Conservation (phyloP, 2,113 vertebrate genomes). For the Engystomops pustulosus region DNA sequence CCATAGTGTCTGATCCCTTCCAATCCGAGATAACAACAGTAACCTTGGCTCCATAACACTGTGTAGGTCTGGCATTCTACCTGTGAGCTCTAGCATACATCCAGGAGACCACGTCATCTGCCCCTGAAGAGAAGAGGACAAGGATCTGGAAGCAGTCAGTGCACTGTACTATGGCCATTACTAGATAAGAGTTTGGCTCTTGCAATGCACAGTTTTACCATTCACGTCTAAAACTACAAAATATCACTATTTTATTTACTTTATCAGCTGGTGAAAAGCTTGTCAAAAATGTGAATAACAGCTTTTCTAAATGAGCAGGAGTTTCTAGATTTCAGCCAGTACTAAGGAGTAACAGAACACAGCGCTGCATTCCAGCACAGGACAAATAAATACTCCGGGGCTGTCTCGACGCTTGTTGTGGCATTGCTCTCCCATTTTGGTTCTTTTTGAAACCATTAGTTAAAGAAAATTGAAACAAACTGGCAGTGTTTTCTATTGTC, state of each 20-base stretch:
- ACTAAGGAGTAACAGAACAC: not conserved
- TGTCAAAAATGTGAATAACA: too few relatives aligned
- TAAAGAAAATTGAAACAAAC: slow-evolving; percentile 57
- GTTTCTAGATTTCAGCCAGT: not conserved
- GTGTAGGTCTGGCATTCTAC: too few relatives aligned
- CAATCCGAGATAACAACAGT: too few relatives aligned
- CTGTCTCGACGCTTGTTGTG: not conserved
- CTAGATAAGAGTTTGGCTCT: too few relatives aligned
- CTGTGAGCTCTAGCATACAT: too few relatives aligned
- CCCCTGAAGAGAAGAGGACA: too few relatives aligned
- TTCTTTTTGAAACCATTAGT: slow-evolving; percentile 64
- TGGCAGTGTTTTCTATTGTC: slow-evolving; percentile 63
- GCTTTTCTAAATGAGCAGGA: not conserved
- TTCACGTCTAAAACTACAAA: not conserved
- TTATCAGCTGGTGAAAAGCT: not conserved
- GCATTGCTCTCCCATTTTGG: slow-evolving; percentile 9
- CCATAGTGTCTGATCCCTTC: too few relatives aligned
- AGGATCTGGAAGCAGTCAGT: too few relatives aligned
- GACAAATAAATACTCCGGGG: not conserved
- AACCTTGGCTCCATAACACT: too few relatives aligned
- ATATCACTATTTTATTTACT: not conserved
- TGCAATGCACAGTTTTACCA: too few relatives aligned
- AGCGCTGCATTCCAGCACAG: not conserved
- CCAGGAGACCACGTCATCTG: too few relatives aligned
- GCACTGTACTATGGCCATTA: too few relatives aligned